These are phyloP conservation scores for Drosophila tropicalis DNA, from an alignment of 1,140 invertebrate species.

Conservation along the genomic window DNA sequence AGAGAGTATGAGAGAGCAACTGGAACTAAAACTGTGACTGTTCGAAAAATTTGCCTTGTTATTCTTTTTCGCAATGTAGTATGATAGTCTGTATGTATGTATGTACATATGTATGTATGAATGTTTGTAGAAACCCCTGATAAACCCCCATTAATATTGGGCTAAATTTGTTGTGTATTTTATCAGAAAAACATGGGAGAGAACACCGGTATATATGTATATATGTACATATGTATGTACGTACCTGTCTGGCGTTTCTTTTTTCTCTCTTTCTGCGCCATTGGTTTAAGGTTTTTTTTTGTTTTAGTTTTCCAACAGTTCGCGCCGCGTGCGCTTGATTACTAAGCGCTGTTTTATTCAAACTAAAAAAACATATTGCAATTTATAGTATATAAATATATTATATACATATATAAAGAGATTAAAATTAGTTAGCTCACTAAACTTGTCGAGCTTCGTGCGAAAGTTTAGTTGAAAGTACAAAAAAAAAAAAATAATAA, in stretches of 20 bases:
- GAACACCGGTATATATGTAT: not conserved
- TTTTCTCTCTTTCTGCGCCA: constrained; percentile 49
- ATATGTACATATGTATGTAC: constrained; percentile 14
- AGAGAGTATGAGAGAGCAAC: not conserved
- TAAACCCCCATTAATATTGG: constrained; percentile 63
- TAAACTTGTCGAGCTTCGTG: not conserved
- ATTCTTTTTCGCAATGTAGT: not conserved
- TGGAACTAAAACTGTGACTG: not conserved
- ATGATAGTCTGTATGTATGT: not conserved
- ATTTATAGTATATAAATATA: constrained; percentile 4
- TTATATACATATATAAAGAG: constrained; percentile 15
- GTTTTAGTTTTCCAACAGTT: constrained; percentile 65
- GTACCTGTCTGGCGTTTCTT: constrained; percentile 6
- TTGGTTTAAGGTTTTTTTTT: constrained; percentile 19
- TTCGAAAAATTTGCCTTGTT: not conserved
- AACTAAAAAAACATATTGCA: constrained; percentile 9
- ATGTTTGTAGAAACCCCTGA: constrained; percentile 22
- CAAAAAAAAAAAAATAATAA: constrained; percentile 30
- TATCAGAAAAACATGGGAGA: constrained; percentile 57
- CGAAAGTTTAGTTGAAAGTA: constrained; percentile 4
- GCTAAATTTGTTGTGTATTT: constrained; percentile 60
- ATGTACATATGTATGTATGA: not conserved
- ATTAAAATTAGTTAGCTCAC: constrained; percentile 29
- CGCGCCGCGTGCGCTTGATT: constrained; percentile 63
- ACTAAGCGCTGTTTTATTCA: constrained; percentile 43